These are phyloP conservation scores for Caenorhabditis imperialis DNA, from an alignment of 2,888 invertebrate species.

Conservation along the genomic window DNA sequence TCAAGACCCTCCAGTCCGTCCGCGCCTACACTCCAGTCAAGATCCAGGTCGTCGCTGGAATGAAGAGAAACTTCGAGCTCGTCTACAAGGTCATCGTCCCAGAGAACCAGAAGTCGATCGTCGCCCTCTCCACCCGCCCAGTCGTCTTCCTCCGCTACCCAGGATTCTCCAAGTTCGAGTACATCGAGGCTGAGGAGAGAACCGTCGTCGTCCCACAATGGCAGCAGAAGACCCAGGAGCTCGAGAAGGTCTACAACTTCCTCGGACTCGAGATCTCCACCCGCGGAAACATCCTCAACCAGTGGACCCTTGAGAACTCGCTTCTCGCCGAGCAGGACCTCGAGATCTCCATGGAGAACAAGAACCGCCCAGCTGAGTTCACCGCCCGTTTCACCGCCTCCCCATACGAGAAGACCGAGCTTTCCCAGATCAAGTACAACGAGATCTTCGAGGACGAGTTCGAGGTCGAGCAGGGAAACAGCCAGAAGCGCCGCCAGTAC, in stretches of 20 bases:
- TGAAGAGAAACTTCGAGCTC: slow-evolving; percentile 43
- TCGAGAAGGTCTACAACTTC: slow-evolving; percentile 44
- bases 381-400: slow-evolving; percentile 25
- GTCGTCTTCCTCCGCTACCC: slow-evolving; percentile 63
- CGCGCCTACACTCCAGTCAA: slow-evolving; percentile 68
- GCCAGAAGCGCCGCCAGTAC: slow-evolving; percentile 51
- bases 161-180: slow-evolving; percentile 46
- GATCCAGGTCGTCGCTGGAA: slow-evolving; percentile 47
- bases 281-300: slow-evolving; percentile 58
- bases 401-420: slow-evolving; percentile 25
- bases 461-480: slow-evolving; percentile 26
- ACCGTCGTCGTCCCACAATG: slow-evolving; percentile 60
- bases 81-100: slow-evolving; percentile 49
- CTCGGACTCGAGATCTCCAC: slow-evolving; percentile 60
- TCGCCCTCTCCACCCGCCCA: slow-evolving; percentile 63
- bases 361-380: slow-evolving; percentile 51
- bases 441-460: slow-evolving; percentile 57
- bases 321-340: slow-evolving; percentile 67
- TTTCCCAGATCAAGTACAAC: slow-evolving; percentile 39
- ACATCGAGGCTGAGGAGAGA: slow-evolving; percentile 65
- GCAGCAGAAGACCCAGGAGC: slow-evolving; percentile 51
- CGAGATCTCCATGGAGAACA: slow-evolving; percentile 58
- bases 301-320: slow-evolving; percentile 47
- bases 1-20: slow-evolving; percentile 63
- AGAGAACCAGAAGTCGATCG: slow-evolving; percentile 56